Evolutionary conservation across 2,888 invertebrate genomes (phyloP).

Genomic region (Catocala sponsa): DNA sequence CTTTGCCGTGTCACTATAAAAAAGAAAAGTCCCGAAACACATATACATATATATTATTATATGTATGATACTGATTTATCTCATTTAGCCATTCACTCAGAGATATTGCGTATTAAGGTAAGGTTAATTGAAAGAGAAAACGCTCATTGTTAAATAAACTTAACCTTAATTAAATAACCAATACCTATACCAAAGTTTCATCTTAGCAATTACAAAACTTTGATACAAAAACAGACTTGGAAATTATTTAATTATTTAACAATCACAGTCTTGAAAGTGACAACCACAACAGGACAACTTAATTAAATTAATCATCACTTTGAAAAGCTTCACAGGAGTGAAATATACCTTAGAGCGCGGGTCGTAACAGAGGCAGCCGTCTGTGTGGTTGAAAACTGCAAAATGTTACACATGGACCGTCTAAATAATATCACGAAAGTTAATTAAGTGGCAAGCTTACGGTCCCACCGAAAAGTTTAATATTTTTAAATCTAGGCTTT

Average conservation of each 20-base stretch:
- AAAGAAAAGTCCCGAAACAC: too few species aligned
- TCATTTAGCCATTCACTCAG: too few species aligned
- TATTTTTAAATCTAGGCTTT: background rate
- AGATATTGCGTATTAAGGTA: too few species aligned
- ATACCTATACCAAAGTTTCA: too few species aligned
- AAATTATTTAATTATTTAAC: constrained; percentile 46
- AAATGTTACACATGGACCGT: constrained; percentile 20
- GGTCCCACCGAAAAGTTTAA: constrained; percentile 2
- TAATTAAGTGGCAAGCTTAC: constrained; percentile 18
- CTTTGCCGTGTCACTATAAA: too few species aligned
- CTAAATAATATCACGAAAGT: constrained; percentile 18
- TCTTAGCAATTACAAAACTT: too few species aligned
- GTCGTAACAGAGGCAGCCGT: constrained; percentile 8
- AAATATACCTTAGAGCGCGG: constrained; percentile 16
- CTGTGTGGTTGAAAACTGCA: constrained; percentile 23
- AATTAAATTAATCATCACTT: constrained; percentile 55
- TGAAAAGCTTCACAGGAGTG: constrained; percentile 28
- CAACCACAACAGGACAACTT: constrained; percentile 48
- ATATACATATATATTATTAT: too few species aligned
- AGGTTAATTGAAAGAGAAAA: too few species aligned
- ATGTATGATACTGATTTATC: too few species aligned
- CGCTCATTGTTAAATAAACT: too few species aligned
- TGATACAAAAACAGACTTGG: constrained; percentile 19
- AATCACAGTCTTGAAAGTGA: constrained; percentile 44
- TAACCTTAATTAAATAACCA: too few species aligned